Percentiles rank a stretch among this genome's conserved stretches.
Conservation (phyloP, 1,140 invertebrate genomes). For the Drosophila baimaii region DNA sequence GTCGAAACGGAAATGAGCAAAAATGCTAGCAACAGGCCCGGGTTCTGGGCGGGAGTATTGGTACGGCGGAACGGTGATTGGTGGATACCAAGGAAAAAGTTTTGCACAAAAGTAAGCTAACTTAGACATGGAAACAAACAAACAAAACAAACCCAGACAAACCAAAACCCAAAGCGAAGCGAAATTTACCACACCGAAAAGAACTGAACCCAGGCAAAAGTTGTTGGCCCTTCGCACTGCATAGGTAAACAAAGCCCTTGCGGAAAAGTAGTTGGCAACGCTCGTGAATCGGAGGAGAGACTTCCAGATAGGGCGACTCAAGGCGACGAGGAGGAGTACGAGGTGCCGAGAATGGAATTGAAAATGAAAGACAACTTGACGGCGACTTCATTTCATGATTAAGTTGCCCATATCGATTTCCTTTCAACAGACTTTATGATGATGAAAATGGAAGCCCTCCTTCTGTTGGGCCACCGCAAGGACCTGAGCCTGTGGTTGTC, state of each 20-base stretch:
- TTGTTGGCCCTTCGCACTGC: slow-evolving; percentile 54
- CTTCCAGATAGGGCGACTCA: neutral
- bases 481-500: slow-evolving; percentile 70
- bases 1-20: slow-evolving; percentile 70
- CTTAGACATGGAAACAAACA: slow-evolving; percentile 72
- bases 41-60: neutral
- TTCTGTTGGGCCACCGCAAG: slow-evolving; percentile 47
- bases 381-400: slow-evolving; percentile 79
- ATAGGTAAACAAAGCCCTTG: slow-evolving; percentile 66
- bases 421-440: slow-evolving; percentile 75
- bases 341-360: slow-evolving; percentile 55
- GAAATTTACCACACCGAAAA: slow-evolving; percentile 26
- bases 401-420: slow-evolving; percentile 80
- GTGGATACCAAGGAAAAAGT: slow-evolving; percentile 52
- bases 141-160: slow-evolving; percentile 57
- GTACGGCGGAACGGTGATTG: slow-evolving; percentile 47
- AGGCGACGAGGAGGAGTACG: neutral
- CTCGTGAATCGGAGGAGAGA: slow-evolving; percentile 28
- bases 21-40: slow-evolving; percentile 48
- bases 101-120: slow-evolving; percentile 65
- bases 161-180: slow-evolving; percentile 33
- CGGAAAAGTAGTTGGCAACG: slow-evolving; percentile 64
- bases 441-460: slow-evolving; percentile 74
- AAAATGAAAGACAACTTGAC: slow-evolving; percentile 77
- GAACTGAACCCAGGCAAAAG: slow-evolving; percentile 43